Evolutionary conservation across 1,140 invertebrate species (phyloP), one percentile per base, ranked within the genome.

Genomic region (Vanessa tameamea): DNA sequence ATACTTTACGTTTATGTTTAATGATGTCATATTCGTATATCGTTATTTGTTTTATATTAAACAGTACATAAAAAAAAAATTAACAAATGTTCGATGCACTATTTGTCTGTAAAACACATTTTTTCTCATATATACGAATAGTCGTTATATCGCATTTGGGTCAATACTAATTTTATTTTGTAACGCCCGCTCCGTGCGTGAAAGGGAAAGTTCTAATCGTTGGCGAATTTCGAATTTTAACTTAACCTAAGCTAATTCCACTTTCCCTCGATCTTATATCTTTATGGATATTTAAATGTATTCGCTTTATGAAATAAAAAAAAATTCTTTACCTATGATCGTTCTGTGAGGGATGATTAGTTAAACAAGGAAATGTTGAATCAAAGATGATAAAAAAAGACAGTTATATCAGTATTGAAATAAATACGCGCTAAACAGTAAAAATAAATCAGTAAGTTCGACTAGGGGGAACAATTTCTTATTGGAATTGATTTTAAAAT

Each of bases 131-230:
- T 20, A 67, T 47, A 26, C 47, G 65, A 48, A 69, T 15, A 73
- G 59, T 59, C 43, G 65, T 73, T 68, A 69, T 69, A 31, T 47
- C 48, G 48, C 59, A 77, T 77, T 72, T 67, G 63, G 76, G 78
- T 83, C 78, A 76, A 76, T 72, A 81, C 57, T 76, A 73, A 77
- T 78, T 82, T 74, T 80, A 71, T 75, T 71, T 75, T 75, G 68
- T 77, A 79, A 79, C 75, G 67, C 69, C 59, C 64, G 72, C 64
- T 75, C 71, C 61, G 70, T 78, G 75, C 72, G 77, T 77, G 75
- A 85, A 82, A 84, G 82, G 78, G 83, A 85, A 85, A 87, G 83
- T 85, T 80, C 73, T 69, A 78, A 79, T 76, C 65, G 69, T 55
- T 70, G 70, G 73, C 71, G 72, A 73, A 75, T 76, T 80, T 78